Evolutionary conservation across 2,888 invertebrate species (phyloP), one percentile per base, ranked within the genome.

Genomic region (Aquatica leii): DNA sequence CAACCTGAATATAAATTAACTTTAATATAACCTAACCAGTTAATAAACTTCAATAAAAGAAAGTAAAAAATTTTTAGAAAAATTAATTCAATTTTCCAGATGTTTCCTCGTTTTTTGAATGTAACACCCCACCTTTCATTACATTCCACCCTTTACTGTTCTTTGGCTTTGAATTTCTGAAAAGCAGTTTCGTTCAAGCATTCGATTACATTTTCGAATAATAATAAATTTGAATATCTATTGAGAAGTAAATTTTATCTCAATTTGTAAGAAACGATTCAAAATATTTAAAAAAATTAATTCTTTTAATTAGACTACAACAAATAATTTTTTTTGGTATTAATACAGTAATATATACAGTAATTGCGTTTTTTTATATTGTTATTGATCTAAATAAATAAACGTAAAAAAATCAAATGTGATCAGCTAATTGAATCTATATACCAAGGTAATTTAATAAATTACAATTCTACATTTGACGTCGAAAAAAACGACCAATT

Each of bases 111-210:
- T 55, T 35, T 53, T 57, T 24, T 49, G 49, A 52, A 41, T 54
- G 61, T 51, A 40, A 21, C 37, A 52, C 62, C 62, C 57, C 37
- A 58, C 51, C 57, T 62, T 53, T 62, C 58, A 43, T 58, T 58
- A 58, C 58, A 41, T 62, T 62, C 49, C 40, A 58, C 53, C 62
- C 62, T 52, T 62, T 53, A 52, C 54, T 24, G 51, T 62, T 24
- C 52, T 58, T 58, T 49, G 40, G 40, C 57, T 57, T 57, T 62
- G 57, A 62, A 57, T 62, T 62, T 62, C 58, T 40, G n/a, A 62
- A 52, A 34, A 53, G 48, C 35, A 50, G 53, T 43, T 62, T 58
- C 52, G 48, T 62, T 62, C 56, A 31, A 58, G 34, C 52, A 62
- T 62, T 62, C 49, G 62, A 62, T 62, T 62, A 62, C 48, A 53